Conservation (phyloP, 2,888 invertebrate genomes). For the Entomobrya proxima region DNA sequence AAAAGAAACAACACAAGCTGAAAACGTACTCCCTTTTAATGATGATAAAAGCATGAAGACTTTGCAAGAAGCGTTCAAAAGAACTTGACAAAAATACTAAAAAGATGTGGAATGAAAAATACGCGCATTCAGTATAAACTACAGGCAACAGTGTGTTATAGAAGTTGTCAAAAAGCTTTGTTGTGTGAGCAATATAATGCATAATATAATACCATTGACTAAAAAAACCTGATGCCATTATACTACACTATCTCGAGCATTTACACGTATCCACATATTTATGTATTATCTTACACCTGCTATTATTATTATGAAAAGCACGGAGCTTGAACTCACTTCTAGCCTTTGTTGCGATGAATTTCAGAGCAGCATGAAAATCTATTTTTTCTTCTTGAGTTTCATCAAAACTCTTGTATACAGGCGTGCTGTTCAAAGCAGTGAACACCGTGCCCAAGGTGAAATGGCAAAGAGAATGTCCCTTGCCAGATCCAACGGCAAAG, state of each 20-base stretch:
- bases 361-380: constrained; percentile 81
- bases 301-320: not conserved
- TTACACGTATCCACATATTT: no score
- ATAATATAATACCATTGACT: not conserved
- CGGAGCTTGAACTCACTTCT: constrained; percentile 82
- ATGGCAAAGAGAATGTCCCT: constrained; percentile 87
- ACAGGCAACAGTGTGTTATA: not conserved
- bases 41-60: not conserved
- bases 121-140: not conserved
- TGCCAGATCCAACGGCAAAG: constrained; percentile 78
- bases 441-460: constrained; percentile 86
- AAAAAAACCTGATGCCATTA: not conserved
- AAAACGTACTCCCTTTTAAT: not conserved
- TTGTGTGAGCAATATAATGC: constrained; percentile 2
- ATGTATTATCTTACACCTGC: no score
- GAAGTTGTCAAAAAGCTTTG: not conserved
- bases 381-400: constrained; percentile 80
- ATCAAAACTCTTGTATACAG: constrained; percentile 81
- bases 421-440: constrained; percentile 79
- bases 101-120: no score
- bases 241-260: no score
- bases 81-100: no score
- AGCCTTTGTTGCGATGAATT: constrained; percentile 81
- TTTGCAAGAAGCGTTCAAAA: not conserved
- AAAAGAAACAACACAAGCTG: not conserved